A percentile compares a stretch with the other conserved stretches of the same genome.
These are phyloP conservation scores for Camponotus floridanus DNA, from an alignment of 1,140 invertebrate genomes.

Conservation along the genomic window DNA sequence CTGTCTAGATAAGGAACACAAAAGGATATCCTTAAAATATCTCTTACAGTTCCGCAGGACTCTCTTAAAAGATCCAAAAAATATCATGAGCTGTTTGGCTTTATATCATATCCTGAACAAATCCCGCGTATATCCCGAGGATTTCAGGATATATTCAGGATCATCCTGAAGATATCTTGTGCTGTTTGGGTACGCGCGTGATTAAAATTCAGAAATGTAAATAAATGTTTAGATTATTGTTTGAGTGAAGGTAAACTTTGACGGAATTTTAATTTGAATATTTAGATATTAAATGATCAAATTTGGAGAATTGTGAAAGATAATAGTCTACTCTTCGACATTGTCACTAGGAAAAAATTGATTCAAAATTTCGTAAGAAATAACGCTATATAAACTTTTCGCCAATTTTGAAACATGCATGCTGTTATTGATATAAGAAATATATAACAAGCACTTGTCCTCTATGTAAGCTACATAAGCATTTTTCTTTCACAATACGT, in stretches of 20 bases:
- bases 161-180: too few relatives aligned
- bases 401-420: neutral
- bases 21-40: too few relatives aligned
- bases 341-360: neutral
- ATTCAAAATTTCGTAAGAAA: constrained; percentile 3
- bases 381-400: neutral
- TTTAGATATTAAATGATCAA: constrained; percentile 6
- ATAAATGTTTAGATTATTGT: constrained; percentile 18
- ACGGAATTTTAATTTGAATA: neutral
- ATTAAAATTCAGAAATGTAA: neutral
- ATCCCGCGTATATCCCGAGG: too few relatives aligned
- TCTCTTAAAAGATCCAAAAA: too few relatives aligned
- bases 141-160: too few relatives aligned
- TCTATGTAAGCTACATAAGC: neutral
- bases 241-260: neutral
- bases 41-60: too few relatives aligned
- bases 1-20: too few relatives aligned
- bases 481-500: constrained; percentile 23
- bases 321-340: neutral
- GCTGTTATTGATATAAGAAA: constrained; percentile 9
- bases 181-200: neutral
- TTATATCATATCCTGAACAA: too few relatives aligned
- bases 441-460: constrained; percentile 8
- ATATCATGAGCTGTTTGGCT: too few relatives aligned
- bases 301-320: neutral